Percentiles rank a stretch among this genome's conserved stretches.
These are phyloP conservation scores for Brachypalpus laphriformis DNA, from an alignment of 2,888 invertebrate species.

Conservation along the genomic window DNA sequence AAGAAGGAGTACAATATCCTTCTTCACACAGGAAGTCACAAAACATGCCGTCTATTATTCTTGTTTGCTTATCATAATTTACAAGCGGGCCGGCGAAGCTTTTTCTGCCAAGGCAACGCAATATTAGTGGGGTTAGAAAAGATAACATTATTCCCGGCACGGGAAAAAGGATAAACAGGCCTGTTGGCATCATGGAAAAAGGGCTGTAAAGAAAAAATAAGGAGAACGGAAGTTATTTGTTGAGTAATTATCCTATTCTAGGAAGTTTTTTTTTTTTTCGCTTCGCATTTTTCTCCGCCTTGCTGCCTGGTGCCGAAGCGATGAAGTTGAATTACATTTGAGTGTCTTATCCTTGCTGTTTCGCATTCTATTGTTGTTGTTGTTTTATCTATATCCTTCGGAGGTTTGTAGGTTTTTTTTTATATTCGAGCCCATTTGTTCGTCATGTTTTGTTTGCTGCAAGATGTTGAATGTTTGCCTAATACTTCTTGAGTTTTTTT, in stretches of 20 bases:
- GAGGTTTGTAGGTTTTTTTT: conserved; percentile 21
- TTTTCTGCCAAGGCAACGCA: background rate
- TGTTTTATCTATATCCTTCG: conserved; percentile 29
- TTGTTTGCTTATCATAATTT: conserved; percentile 67
- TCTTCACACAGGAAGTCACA: conserved; percentile 14
- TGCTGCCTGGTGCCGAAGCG: background rate
- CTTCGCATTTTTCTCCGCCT: background rate
- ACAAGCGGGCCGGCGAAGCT: background rate
- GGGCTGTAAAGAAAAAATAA: conserved; percentile 37
- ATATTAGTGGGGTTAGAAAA: conserved; percentile 4
- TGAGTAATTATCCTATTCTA: conserved; percentile 64
- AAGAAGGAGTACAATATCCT: background rate
- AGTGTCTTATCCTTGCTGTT: conserved; percentile 11
- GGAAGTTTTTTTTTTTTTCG: conserved; percentile 25
- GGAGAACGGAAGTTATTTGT: conserved; percentile 63
- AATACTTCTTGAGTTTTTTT: conserved; percentile 38
- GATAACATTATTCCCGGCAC: conserved; percentile 23
- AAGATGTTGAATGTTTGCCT: conserved; percentile 65
- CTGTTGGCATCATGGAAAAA: background rate
- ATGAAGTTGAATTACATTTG: conserved; percentile 60
- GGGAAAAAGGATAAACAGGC: background rate
- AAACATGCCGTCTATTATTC: conserved; percentile 35
- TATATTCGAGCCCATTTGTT: conserved; percentile 52
- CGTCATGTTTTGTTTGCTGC: conserved; percentile 61
- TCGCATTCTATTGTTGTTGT: conserved; percentile 24